Evolutionary conservation across 2,113 vertebrate genomes (phyloP), one percentile per base, ranked within the genome.

Genomic region (Corydoras maculifer): DNA sequence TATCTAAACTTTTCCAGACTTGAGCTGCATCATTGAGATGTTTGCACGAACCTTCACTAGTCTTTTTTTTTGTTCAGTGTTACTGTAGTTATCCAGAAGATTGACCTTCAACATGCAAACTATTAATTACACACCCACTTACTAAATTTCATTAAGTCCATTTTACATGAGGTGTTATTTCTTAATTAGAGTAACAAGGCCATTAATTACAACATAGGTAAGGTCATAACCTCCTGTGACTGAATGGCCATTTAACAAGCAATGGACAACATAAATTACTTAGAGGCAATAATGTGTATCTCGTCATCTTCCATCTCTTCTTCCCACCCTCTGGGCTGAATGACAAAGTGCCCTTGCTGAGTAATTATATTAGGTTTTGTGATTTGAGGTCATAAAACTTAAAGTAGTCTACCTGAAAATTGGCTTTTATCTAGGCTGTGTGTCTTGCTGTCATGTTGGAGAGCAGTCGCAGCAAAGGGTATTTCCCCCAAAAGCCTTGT

Each of bases 331-430:
- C 25, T 18, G 54, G 74, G 78, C 87, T 88, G 85, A 91, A 91
- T 88, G 89, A 90, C 88, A 59, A 73, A 83, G 80, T 86, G 88
- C 82, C 90, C 90, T 90, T 91, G 89, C 74, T 64, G 82, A 79
- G 82, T 89, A 89, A 90, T 90, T 91, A 89, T 88, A 88, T 89
- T 87, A 84, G 79, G 85, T 85, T 88, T 82, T 80, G 84, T 75
- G 82, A 85, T 87, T 84, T 73, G 76, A 77, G 82, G 84, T 88
- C 88, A 85, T 90, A 89, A 91, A 91, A 89, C 85, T 84, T 84
- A 82, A 84, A 87, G 84, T 80, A 86, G 87, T 90, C 84, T 87
- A 87, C 88, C 86, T 87, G 81, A 85, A 79, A 88, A 89, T 88
- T 86, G 86, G 85, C 85, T 88, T 86, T 82, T 76, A 80, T 79